Evolutionary conservation across 1,140 invertebrate species (phyloP).

Genomic region (Papilio dardanus): DNA sequence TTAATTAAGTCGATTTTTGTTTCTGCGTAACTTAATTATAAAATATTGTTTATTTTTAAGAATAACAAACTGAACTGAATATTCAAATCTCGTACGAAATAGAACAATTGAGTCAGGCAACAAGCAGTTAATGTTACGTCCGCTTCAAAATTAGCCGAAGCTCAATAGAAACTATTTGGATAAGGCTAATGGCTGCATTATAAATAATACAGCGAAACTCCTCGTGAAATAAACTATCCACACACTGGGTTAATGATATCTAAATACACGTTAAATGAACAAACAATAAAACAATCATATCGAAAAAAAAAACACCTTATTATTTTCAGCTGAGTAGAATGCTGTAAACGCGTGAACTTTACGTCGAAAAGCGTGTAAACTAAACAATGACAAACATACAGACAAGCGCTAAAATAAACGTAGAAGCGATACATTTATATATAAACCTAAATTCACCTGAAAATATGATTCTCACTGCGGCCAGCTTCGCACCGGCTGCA

Average conservation of each 20-base stretch:
- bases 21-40: background rate
- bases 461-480: constrained; percentile 52
- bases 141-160: constrained; percentile 16
- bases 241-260: constrained; percentile 16
- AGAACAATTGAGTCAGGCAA: constrained; percentile 9
- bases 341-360: constrained; percentile 6
- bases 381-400: constrained; percentile 19
- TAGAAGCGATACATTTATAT: constrained; percentile 12
- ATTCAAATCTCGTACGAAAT: background rate
- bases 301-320: constrained; percentile 1
- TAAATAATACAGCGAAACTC: constrained; percentile 4
- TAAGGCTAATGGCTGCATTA: constrained; percentile 15
- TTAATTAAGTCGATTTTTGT: background rate
- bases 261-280: constrained; percentile 16
- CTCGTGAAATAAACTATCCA: constrained; percentile 21
- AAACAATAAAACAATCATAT: constrained; percentile 11
- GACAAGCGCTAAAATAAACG: constrained; percentile 14
- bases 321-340: constrained; percentile 15
- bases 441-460: constrained; percentile 48
- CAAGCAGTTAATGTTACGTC: constrained; percentile 10
- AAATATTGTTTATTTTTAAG: background rate
- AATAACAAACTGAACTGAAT: background rate
- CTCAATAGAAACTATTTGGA: constrained; percentile 5
- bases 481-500: constrained; percentile 55
- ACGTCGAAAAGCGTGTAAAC: constrained; percentile 16